Evolutionary conservation across 2,797 vertebrate species (phyloP), one percentile per base, ranked within the genome.

Genomic region (Sebastes wilsoni): DNA sequence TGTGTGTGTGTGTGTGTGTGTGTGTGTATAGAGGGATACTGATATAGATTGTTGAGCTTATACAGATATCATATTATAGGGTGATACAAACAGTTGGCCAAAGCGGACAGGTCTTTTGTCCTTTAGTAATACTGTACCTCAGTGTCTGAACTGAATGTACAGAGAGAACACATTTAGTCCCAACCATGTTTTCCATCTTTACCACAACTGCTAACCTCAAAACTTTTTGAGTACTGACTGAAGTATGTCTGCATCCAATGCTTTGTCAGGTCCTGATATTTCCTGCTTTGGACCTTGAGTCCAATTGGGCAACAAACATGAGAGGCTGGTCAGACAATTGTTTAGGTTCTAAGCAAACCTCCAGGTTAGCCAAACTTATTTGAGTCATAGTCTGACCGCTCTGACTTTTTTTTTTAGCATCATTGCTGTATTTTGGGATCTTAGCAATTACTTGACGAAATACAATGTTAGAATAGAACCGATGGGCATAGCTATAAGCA

Each of bases 41-140:
- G 64, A 72, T 84, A 89, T 89, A 82, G 75, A 83, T 75, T 55
- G 20, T 22, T 85, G 75, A 81, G 20, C 64, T 71, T 30, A 76
- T 61, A 71, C 46, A 56, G 23, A 83, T 64, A 82, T 79, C 68
- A 58, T 68, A 62, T 87, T 68, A 79, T 30, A 54, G 36, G 49
- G 18, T 75, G 18, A 72, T 32, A 28, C 20, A 66, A 60, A 73
- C 30, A 56, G 49, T 66, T 69, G 8, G 4, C 61, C 16, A 20
- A 14, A 56, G 13, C 5, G 0, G 22, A 6, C n/a, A 49, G 25
- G 6, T 32, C 8, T 58, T 64, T 73, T 79, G 10, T 52, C 25
- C 46, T 52, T 38, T 36, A 67, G 54, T 42, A 36, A 38, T 60
- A 12, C 42, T 46, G 54, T 56, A 12, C 27, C 8, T 59, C 6